Evolutionary conservation across 2,113 vertebrate genomes (phyloP), one percentile per base, ranked within the genome.

Genomic region (Melanerpes aurifrons): DNA sequence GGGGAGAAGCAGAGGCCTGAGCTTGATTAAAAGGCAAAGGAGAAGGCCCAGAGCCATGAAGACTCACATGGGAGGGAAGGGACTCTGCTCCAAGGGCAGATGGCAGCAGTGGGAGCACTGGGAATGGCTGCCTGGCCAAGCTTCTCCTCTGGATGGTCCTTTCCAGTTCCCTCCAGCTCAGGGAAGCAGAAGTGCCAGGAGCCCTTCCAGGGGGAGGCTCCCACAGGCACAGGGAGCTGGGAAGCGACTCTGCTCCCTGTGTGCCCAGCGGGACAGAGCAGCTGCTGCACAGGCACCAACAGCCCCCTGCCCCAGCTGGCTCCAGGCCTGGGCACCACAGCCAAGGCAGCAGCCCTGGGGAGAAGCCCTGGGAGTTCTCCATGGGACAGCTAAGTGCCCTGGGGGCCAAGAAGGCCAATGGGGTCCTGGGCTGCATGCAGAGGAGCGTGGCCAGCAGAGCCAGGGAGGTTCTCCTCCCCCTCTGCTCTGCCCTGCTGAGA

Each of bases 1-100:
- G 48, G 87, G 59, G 90, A 87, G 91, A 95, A 92, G 59, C 94
- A 94, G 85, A 86, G 37, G 48, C 58, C 91, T 96, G 95, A 95
- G 86, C 53, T 86, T 96, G 78, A 96, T 95, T 95, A 92, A 54
- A 62, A 75, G 16, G 75, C 57, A 61, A 56, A 24, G 5, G 29
- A 67, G 80, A 69, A 94, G 57, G 78, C 95, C 89, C 64, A 74
- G 84, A 87, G 84, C 50, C 50, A 85, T 93, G 70, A 89, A 93
- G 81, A 85, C 86, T 40, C 67, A 85, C 45, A 92, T 76, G 78
- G 37, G 31, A 18, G 74, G 87, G 78, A 91, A 92, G 50, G 0
- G 0, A 71, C 78, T 87, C 53, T 73, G 78, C 82, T 91, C 84
- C 89, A 92, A 94, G 91, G 71, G 77, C 75, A 93, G 87, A 95